Conservation (phyloP, 2,888 invertebrate species). For the Clistopyga incitator region DNA sequence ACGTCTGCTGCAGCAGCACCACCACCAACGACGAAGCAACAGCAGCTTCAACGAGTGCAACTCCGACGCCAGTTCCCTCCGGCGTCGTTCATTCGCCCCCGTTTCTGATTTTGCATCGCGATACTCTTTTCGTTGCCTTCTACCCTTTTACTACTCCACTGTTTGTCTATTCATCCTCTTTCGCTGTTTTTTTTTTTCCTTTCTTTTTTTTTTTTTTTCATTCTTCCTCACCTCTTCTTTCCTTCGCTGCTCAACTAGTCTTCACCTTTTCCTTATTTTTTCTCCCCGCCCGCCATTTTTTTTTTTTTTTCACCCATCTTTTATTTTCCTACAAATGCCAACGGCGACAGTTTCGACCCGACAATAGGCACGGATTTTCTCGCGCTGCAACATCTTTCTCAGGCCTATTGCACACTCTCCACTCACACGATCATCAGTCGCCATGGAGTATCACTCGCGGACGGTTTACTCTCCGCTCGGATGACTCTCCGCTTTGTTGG, state of each 20-base stretch:
- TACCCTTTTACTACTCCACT: conserved; percentile 55
- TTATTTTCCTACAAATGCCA: conserved; percentile 60
- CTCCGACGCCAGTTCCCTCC: conserved; percentile 53
- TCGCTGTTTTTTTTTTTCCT: conserved; percentile 35
- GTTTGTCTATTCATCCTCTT: conserved; percentile 50
- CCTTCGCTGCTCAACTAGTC: conserved; percentile 58
- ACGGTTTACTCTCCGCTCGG: conserved; percentile 49
- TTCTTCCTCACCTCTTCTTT: conserved; percentile 32
- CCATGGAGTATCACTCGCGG: conserved; percentile 50
- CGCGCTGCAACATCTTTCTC: conserved; percentile 47
- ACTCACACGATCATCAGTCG: conserved; percentile 58
- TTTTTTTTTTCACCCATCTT: conserved; percentile 28
- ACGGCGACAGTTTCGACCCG: conserved; percentile 62
- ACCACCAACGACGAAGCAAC: conserved; percentile 45
- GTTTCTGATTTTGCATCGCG: conserved; percentile 74
- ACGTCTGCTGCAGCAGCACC: conserved; percentile 53
- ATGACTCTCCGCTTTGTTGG: conserved; percentile 8
- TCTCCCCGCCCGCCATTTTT: too few relatives aligned
- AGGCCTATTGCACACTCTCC: conserved; percentile 18
- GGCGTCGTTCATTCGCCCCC: conserved; percentile 66
- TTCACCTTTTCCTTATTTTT: conserved; percentile 60
- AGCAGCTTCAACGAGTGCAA: conserved; percentile 44
- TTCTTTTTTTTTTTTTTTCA: conserved; percentile 27
- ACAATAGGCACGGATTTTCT: conserved; percentile 60
- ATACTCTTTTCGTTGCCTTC: conserved; percentile 57